These are phyloP conservation scores for Pseudopleuronectes americanus DNA, from an alignment of 2,797 vertebrate genomes.

Conservation along the genomic window DNA sequence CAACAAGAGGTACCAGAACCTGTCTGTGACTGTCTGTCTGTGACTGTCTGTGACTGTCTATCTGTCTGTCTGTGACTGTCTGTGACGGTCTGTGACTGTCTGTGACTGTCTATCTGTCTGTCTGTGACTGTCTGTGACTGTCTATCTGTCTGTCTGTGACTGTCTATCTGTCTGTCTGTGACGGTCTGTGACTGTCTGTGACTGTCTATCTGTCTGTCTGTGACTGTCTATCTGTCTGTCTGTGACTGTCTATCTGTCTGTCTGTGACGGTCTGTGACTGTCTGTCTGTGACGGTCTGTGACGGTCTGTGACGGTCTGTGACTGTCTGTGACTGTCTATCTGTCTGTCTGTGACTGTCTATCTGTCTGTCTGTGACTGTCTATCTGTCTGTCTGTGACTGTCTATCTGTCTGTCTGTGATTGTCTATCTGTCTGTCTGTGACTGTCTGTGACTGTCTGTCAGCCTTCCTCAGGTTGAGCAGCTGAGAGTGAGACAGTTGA, in stretches of 20 bases:
- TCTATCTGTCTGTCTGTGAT: background rate
- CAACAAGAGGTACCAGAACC: constrained; percentile 89
- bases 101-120: too few relatives aligned
- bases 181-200: too few relatives aligned
- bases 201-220: background rate
- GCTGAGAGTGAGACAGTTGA: background rate
- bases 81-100: background rate
- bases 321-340: background rate
- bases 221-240: background rate
- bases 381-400: background rate
- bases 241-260: background rate
- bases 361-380: too few relatives aligned
- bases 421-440: background rate
- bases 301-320: too few relatives aligned
- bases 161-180: too few relatives aligned
- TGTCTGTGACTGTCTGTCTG: background rate
- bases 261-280: too few relatives aligned
- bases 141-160: background rate
- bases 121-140: background rate
- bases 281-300: background rate
- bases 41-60: background rate
- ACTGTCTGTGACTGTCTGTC: too few relatives aligned
- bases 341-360: too few relatives aligned
- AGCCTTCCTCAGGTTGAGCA: background rate
- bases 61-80: background rate